Evolutionary conservation across 2,113 vertebrate genomes (phyloP).

Genomic region (Silurus glanis): DNA sequence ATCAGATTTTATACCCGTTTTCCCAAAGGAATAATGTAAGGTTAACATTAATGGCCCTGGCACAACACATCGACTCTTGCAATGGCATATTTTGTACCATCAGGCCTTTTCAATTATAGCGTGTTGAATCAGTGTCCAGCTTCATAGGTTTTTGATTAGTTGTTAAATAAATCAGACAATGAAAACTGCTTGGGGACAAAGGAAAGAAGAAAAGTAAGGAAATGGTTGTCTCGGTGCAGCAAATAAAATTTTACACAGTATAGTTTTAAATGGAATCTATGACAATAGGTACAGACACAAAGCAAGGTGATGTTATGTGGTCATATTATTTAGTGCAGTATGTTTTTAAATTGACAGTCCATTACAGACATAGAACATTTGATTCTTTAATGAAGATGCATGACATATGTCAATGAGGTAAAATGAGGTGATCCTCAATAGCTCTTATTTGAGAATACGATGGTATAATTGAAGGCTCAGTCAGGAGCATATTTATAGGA

Average conservation of each 20-base stretch:
- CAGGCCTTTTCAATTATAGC: neutral
- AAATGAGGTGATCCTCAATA: neutral
- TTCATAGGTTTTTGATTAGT: neutral
- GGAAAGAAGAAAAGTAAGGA: neutral
- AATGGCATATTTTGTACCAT: neutral
- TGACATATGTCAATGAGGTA: neutral
- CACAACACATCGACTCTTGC: neutral
- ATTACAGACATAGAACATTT: neutral
- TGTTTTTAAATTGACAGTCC: neutral
- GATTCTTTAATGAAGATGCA: neutral
- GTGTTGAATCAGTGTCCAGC: neutral
- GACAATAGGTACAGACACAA: neutral
- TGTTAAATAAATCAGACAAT: neutral
- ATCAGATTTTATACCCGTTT: neutral
- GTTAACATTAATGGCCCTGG: neutral
- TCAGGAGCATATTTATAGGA: neutral
- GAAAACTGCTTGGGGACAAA: neutral
- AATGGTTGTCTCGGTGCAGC: neutral
- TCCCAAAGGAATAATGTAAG: neutral
- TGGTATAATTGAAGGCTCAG: neutral
- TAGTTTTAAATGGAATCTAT: neutral
- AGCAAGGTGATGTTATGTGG: neutral
- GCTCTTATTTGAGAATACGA: neutral
- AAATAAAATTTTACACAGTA: neutral
- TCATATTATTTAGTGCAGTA: neutral